These are phyloP conservation scores for Hofmannophila pseudospretella DNA, from an alignment of 2,888 invertebrate species.

Conservation along the genomic window DNA sequence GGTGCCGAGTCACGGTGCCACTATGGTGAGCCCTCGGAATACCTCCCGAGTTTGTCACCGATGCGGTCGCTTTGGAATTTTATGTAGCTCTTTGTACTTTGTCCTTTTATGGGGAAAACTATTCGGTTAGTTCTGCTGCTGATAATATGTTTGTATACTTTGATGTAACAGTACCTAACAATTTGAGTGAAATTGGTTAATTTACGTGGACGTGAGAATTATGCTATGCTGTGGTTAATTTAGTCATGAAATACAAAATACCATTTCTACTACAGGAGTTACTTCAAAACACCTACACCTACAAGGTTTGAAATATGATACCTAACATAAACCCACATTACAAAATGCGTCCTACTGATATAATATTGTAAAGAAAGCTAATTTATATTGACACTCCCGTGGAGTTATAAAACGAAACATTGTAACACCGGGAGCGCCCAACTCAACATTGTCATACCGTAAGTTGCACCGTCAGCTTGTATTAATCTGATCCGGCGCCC, in stretches of 20 bases:
- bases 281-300: no score
- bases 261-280: no score
- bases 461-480: constrained; percentile 74
- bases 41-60: constrained; percentile 71
- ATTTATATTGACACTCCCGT: no score
- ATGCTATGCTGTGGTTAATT: no score
- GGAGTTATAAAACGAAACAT: constrained; percentile 13
- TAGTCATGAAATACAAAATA: no score
- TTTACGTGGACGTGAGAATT: no score
- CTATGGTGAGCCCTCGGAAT: constrained; percentile 53
- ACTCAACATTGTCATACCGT: constrained; percentile 49
- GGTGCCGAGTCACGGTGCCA: constrained; percentile 62
- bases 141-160: constrained; percentile 61
- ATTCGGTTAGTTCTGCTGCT: constrained; percentile 63
- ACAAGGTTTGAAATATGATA: no score
- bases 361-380: no score
- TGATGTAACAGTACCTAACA: constrained; percentile 36
- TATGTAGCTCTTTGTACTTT: constrained; percentile 73
- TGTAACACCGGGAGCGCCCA: constrained; percentile 25
- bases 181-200: background rate
- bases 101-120: constrained; percentile 67
- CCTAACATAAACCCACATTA: no score
- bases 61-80: constrained; percentile 71
- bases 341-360: no score
- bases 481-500: constrained; percentile 74